Percentiles rank a stretch among this genome's conserved stretches.
These are phyloP conservation scores for Tonatia bakeri DNA, from an alignment of 2,113 vertebrate genomes.

Conservation along the genomic window DNA sequence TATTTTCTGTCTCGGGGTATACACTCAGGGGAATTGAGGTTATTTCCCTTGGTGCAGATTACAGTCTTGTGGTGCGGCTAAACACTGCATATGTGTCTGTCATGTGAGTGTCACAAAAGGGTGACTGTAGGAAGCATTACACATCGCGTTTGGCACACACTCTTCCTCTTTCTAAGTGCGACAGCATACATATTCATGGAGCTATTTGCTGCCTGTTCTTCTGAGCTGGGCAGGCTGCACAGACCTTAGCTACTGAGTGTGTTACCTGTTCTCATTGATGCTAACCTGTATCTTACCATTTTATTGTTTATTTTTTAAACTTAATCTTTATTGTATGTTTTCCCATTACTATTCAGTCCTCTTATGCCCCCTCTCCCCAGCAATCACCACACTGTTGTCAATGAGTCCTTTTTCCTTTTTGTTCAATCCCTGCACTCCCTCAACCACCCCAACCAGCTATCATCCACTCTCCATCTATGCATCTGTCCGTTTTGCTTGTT, in stretches of 20 bases:
- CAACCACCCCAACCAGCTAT: too few species aligned
- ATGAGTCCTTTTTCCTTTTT: too few species aligned
- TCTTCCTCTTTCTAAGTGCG: not conserved
- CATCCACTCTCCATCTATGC: too few species aligned
- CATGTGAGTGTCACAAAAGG: not conserved
- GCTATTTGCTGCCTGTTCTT: not conserved
- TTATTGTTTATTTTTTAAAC: too few species aligned
- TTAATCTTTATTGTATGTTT: too few species aligned
- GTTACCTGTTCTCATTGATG: not conserved
- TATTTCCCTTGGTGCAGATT: not conserved
- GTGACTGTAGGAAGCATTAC: not conserved
- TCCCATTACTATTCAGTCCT: too few species aligned
- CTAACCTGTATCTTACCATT: constrained; percentile 10
- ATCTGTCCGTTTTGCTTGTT: too few species aligned
- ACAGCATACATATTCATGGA: constrained; percentile 23
- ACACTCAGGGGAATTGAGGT: not conserved
- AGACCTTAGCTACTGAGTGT: not conserved
- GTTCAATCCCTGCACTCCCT: too few species aligned
- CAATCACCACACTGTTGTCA: too few species aligned
- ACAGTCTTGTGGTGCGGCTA: not conserved
- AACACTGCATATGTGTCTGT: not conserved
- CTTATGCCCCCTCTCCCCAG: too few species aligned
- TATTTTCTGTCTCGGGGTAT: not conserved
- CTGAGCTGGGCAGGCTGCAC: not conserved
- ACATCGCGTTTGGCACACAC: not conserved